Conservation (phyloP, 2,888 invertebrate genomes). For the Polyploca ridens region DNA sequence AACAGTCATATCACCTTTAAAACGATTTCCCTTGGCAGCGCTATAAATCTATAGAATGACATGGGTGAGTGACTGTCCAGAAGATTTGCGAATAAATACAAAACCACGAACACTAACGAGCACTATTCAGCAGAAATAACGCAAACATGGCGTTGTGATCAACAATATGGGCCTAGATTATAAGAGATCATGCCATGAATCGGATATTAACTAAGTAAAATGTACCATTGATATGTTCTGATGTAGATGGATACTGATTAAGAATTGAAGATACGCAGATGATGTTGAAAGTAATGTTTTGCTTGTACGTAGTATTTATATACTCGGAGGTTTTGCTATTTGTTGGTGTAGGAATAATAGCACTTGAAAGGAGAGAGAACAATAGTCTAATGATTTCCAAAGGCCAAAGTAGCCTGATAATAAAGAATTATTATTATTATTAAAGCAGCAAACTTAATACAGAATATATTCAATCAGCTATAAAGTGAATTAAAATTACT, state of each 20-base stretch:
- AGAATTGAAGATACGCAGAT: slow-evolving; percentile 23
- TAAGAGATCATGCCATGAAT: slow-evolving; percentile 42
- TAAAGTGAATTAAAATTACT: neutral
- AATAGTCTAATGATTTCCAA: slow-evolving; percentile 14
- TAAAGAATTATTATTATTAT: no score
- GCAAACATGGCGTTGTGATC: slow-evolving; percentile 44
- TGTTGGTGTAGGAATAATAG: neutral
- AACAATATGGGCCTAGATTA: slow-evolving; percentile 55
- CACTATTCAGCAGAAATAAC: slow-evolving; percentile 66
- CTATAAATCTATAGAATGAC: slow-evolving; percentile 65
- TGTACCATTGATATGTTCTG: slow-evolving; percentile 24
- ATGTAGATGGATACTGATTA: slow-evolving; percentile 52
- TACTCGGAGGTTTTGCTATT: no score
- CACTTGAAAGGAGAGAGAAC: slow-evolving; percentile 6
- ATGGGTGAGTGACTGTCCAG: slow-evolving; percentile 68
- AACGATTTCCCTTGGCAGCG: slow-evolving; percentile 18
- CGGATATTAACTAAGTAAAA: slow-evolving; percentile 31
- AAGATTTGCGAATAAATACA: slow-evolving; percentile 57
- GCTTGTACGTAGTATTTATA: no score
- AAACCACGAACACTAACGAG: slow-evolving; percentile 72
- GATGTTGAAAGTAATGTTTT: slow-evolving; percentile 2
- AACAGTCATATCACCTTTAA: slow-evolving; percentile 17
- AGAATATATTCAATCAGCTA: neutral
- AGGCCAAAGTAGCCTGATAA: neutral
- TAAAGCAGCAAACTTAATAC: no score